phyloP scores from a whole-genome alignment of 2,888 invertebrate species.

The Pediacus dermestoides region DNA sequence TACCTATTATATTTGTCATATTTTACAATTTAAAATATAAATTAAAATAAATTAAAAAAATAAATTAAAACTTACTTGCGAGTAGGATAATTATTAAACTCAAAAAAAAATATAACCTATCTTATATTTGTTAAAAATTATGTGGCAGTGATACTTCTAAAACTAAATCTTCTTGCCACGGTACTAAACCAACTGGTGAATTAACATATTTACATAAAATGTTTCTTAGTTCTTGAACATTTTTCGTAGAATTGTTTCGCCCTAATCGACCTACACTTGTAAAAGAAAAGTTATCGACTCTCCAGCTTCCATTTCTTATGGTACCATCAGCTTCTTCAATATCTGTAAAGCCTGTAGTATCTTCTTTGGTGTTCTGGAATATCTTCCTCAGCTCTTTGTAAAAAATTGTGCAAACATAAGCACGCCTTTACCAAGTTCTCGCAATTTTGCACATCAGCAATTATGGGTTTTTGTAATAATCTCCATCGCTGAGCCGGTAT shows the following conservation, averaged over 20 bases:
- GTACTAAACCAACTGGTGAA: neutral
- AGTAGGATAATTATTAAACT: neutral
- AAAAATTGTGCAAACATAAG: conserved; percentile 1
- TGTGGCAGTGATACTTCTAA: neutral
- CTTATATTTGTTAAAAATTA: neutral
- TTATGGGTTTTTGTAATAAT: neutral
- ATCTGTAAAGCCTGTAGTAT: neutral
- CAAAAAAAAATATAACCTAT: neutral
- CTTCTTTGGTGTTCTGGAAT: conserved; percentile 1
- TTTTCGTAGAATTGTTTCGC: conserved; percentile 1
- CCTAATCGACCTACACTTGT: neutral
- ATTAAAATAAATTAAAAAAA: neutral
- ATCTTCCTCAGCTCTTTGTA: conserved; percentile 1
- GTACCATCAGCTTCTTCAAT: neutral
- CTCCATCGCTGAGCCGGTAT: conserved; percentile 4
- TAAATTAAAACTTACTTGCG: neutral
- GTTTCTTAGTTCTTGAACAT: conserved; percentile 2
- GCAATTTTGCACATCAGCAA: conserved; percentile 1
- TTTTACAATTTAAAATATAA: neutral
- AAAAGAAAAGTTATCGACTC: neutral
- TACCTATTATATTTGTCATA: too few species aligned
- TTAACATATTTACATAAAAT: neutral
- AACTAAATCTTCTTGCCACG: neutral
- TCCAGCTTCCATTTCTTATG: conserved; percentile 1
- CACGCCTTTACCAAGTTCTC: conserved; percentile 4